phyloP scores from a whole-genome alignment of 2,113 vertebrate genomes.

The Orthonyx spaldingii region DNA sequence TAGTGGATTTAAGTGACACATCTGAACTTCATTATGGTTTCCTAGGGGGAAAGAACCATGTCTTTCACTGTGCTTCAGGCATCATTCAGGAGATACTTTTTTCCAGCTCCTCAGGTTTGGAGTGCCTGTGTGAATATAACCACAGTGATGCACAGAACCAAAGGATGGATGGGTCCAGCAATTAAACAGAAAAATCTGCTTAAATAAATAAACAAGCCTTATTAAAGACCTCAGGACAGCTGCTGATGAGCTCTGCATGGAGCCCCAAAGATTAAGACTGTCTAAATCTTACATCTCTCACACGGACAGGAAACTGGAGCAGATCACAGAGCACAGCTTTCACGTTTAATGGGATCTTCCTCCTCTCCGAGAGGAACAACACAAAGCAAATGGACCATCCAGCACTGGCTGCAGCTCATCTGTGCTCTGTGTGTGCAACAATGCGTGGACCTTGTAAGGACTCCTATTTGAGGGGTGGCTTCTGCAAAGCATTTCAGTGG shows the following conservation, averaged over 20 bases:
- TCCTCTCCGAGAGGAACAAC: background rate
- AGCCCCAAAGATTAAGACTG: background rate
- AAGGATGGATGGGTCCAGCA: background rate
- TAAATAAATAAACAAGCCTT: background rate
- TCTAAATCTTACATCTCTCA: background rate
- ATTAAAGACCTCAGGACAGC: background rate
- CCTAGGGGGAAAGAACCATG: background rate
- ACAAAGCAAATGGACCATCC: background rate
- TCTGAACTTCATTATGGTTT: slow-evolving; percentile 14
- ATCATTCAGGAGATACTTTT: background rate
- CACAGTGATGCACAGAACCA: background rate
- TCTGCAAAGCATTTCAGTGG: background rate
- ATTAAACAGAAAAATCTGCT: slow-evolving; percentile 2
- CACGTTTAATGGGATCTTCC: background rate
- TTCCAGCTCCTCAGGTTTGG: background rate
- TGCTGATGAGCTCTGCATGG: background rate
- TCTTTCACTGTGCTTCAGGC: background rate
- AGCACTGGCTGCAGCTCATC: background rate
- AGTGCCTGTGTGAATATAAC: background rate
- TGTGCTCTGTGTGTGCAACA: background rate
- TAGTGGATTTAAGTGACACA: background rate
- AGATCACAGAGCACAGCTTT: background rate
- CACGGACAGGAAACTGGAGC: background rate
- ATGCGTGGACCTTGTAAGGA: background rate
- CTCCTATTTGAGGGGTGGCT: background rate